Base-by-base conservation (phyloP, 2,888 invertebrate species). In the Polydrusus pterygomalis region DNA sequence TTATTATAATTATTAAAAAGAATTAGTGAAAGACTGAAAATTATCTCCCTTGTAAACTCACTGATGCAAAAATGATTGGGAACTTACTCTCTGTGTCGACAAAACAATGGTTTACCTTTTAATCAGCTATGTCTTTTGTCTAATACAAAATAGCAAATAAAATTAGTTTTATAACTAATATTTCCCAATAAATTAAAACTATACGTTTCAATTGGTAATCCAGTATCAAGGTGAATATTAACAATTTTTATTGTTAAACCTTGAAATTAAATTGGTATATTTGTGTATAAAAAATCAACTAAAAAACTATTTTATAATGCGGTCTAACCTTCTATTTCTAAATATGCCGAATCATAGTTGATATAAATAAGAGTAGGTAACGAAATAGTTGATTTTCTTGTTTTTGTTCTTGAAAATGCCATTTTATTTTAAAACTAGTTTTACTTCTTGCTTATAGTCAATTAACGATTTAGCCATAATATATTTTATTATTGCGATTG, bases 141-240 rank as follows among this genome's bases (percentile, higher is more conserved):
- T 30, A 11, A 34, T 8, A 58, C 30, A 54, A 63, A 25, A 25
- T 25, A 25, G 34, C 7, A 34, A 1, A 34, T 51, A 54, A 51
- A 68, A 68, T 54, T 68, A 54, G 56, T 76, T 76, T 56, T 62
- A 72, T 68, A 63, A 72, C 72, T 67, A 56, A 74, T 65, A 70
- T 74, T 74, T 70, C 74, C 74, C 70, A 77, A 77, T 77, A 74
- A 77, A 77, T 77, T 77, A 77, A 74, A 74, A 74, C 67, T 74
- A 65, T 74, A 60, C 64, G 43, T 51, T 77, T 77, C 58, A 64
- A 67, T 74, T 60, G 68, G 40, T 65, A 70, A 74, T 69, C 74
- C 74, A 70, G 70, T 74, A 77, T 70, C 77, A 77, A 77, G 77
- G 77, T 77, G 74, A 77, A 70, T 74, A 70, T 77, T 70, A 70